Base-by-base conservation (phyloP, 1,140 invertebrate genomes). In the Bombyx mandarina region DNA sequence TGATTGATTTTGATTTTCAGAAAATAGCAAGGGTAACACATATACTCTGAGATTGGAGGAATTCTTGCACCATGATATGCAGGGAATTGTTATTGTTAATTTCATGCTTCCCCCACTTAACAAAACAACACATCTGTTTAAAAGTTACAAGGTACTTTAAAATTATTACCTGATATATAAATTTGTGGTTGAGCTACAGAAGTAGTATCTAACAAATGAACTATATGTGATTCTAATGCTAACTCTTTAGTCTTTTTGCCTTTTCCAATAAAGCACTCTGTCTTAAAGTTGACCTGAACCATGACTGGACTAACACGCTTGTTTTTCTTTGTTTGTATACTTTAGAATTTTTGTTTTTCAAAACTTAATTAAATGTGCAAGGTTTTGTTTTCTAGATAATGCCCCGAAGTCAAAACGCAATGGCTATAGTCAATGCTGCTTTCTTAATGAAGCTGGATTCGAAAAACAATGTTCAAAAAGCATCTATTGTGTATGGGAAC, bases 391-490 rank as follows among this genome's bases (percentile, higher is more conserved):
- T 79, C 45, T 62, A 95, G 92, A 92, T 95, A 50, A 94, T 94
- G 90, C 91, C 93, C 0, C 86, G 94, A 68, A 91, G 91, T 35
- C 93, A 95, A 87, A 96, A 96, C 75, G 91, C 95, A 0, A 91
- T 96, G 74, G 95, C 95, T 0, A 91, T 93, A 60, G 93, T 97
- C 0, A 96, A 95, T 73, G 93, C 93, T 35, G 95, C 92, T 7
- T 96, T 96, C 69, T 85, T 93, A 0, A 79, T 94, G 6, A 89
- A 93, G 82, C 63, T 93, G 1, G 82, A 91, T 46, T 51, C 58
- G 22, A 60, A 62, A 4, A 86, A 90, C n/a, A 54, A 54, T 6
- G 60, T 86, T 10, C 57, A 69, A 52, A 61, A 65, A 7, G 75
- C 76, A 0, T 74, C 50, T 6, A 84, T 90, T 54, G 89, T 92